Evolutionary conservation across 1,140 invertebrate genomes (phyloP).

Genomic region (Lysiphlebus fabarum): DNA sequence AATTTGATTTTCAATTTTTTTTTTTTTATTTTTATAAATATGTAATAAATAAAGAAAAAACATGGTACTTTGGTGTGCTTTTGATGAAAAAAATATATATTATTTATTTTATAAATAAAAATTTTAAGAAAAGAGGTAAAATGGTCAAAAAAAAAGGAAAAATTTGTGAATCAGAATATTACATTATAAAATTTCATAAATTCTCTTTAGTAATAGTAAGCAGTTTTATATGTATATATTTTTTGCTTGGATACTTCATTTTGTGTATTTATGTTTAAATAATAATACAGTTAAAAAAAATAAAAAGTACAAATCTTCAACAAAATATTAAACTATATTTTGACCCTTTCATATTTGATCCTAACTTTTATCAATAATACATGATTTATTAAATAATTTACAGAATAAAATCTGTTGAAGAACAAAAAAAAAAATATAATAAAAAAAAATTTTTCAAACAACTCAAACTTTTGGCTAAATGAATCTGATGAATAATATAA

Average conservation of each 20-base stretch:
- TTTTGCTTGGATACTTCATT: conserved; percentile 32
- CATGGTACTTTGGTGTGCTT: neutral
- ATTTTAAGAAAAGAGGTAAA: conserved; percentile 30
- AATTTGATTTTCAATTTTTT: neutral
- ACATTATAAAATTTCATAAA: conserved; percentile 56
- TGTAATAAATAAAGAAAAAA: neutral
- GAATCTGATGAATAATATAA: conserved; percentile 50
- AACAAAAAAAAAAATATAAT: neutral
- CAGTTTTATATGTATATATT: no score
- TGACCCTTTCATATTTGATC: no score
- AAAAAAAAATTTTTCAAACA: conserved; percentile 3
- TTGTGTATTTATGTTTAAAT: conserved; percentile 52
- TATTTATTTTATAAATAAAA: conserved; percentile 1
- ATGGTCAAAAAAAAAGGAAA: conserved; percentile 31
- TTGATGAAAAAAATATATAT: neutral
- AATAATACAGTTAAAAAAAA: conserved; percentile 39
- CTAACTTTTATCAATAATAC: no score
- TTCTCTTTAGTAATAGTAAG: conserved; percentile 56
- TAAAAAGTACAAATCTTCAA: no score
- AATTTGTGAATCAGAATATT: conserved; percentile 52
- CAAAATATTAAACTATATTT: no score
- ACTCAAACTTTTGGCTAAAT: conserved; percentile 49
- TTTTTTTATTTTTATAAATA: neutral
- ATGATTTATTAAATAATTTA: no score
- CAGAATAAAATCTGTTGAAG: neutral